phyloP scores from a whole-genome alignment of 1,140 invertebrate genomes.

The Druon quercuslanigerum region DNA sequence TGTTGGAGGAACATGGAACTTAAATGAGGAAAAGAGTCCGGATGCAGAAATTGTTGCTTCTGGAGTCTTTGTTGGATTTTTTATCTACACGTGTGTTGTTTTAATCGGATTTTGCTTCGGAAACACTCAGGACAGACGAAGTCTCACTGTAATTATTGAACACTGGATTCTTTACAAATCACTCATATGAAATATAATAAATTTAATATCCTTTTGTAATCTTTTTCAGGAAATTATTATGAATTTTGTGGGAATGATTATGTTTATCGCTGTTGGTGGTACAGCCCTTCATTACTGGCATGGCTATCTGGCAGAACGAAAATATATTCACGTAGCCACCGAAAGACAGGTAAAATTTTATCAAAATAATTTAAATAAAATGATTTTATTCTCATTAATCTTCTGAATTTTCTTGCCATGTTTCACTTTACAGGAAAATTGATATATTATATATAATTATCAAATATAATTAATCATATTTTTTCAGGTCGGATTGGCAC shows the following conservation, averaged over 20 bases:
- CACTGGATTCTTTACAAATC: not conserved
- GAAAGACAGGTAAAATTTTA: slow-evolving; percentile 81
- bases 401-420: too few species aligned
- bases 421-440: too few species aligned
- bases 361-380: not conserved
- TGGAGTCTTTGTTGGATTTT: slow-evolving; percentile 89
- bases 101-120: slow-evolving; percentile 84
- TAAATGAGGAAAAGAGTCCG: slow-evolving; percentile 90
- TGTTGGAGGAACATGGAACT: slow-evolving; percentile 90
- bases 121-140: slow-evolving; percentile 84
- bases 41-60: slow-evolving; percentile 90
- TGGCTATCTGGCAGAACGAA: slow-evolving; percentile 86
- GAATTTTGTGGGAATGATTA: slow-evolving; percentile 88
- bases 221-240: slow-evolving; percentile 86
- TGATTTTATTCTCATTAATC: too few species aligned
- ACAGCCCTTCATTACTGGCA: slow-evolving; percentile 91
- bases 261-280: slow-evolving; percentile 89
- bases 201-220: slow-evolving; percentile 33
- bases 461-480: slow-evolving; percentile 32
- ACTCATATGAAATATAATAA: slow-evolving; percentile 13
- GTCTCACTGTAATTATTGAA: slow-evolving; percentile 71
- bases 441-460: too few species aligned
- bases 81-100: slow-evolving; percentile 86
- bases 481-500: slow-evolving; percentile 83
- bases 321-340: slow-evolving; percentile 80